phyloP scores from a whole-genome alignment of 2,888 invertebrate genomes.

The Hipparchia semele region DNA sequence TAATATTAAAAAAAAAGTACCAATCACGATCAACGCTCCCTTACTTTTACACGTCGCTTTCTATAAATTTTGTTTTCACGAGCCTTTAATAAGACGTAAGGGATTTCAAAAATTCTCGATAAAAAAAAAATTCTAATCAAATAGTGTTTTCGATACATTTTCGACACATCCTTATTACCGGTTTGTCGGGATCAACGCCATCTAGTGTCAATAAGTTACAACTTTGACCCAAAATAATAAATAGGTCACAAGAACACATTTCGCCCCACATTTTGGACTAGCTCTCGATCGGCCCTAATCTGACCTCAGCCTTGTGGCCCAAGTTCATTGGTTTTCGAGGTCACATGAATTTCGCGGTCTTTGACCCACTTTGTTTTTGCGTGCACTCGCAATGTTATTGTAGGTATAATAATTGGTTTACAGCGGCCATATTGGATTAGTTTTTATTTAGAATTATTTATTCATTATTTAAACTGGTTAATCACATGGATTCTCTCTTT shows the following conservation, averaged over 20 bases:
- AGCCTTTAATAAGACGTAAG: too few species aligned
- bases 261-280: slow-evolving; percentile 67
- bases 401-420: slow-evolving; percentile 19
- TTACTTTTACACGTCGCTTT: too few species aligned
- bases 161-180: neutral
- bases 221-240: slow-evolving; percentile 62
- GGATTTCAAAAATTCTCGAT: too few species aligned
- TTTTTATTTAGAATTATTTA: neutral
- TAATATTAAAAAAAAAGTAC: too few species aligned
- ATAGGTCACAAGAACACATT: slow-evolving; percentile 54
- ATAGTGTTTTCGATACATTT: neutral
- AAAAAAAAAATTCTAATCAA: too few species aligned
- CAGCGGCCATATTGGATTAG: neutral
- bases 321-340: slow-evolving; percentile 55
- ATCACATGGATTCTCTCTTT: too few species aligned
- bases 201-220: slow-evolving; percentile 45
- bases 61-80: too few species aligned
- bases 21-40: too few species aligned
- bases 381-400: slow-evolving; percentile 14
- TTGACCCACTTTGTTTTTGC: slow-evolving; percentile 35
- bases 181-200: slow-evolving; percentile 32
- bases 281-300: slow-evolving; percentile 63
- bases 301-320: slow-evolving; percentile 67
- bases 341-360: slow-evolving; percentile 46
- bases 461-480: neutral